phyloP scores from a whole-genome alignment of 2,888 invertebrate genomes.

The Pomacea canaliculata region DNA sequence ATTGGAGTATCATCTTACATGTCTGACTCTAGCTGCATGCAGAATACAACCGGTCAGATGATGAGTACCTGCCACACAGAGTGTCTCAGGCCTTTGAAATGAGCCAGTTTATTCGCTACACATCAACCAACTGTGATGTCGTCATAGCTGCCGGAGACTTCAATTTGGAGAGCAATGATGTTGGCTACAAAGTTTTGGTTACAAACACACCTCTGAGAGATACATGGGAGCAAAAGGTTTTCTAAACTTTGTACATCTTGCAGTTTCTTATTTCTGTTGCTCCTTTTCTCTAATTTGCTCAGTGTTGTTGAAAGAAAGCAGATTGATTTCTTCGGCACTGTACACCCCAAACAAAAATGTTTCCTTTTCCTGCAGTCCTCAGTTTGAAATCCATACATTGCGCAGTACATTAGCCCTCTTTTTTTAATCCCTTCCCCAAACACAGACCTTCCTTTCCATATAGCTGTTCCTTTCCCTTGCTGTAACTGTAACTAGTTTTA shows the following conservation, averaged over 20 bases:
- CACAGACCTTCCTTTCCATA: too few species aligned
- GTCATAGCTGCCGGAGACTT: conserved; percentile 93
- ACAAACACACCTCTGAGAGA: conserved; percentile 70
- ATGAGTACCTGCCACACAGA: conserved; percentile 90
- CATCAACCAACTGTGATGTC: conserved; percentile 80
- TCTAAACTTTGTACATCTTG: neutral
- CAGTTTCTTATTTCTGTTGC: neutral
- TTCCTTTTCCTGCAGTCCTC: too few species aligned
- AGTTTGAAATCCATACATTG: too few species aligned
- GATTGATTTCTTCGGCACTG: neutral
- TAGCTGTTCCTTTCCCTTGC: too few species aligned
- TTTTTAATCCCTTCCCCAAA: too few species aligned
- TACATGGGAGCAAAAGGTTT: conserved; percentile 62
- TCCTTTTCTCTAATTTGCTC: neutral
- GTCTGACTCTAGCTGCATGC: conserved; percentile 83
- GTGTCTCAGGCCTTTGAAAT: conserved; percentile 94
- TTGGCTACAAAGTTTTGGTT: conserved; percentile 71
- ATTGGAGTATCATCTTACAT: too few species aligned
- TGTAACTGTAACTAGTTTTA: too few species aligned
- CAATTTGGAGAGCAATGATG: conserved; percentile 89
- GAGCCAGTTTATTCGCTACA: conserved; percentile 88
- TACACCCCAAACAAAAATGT: too few species aligned
- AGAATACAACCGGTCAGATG: conserved; percentile 86
- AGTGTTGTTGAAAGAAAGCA: neutral
- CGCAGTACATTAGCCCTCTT: too few species aligned